A percentile compares a stretch with the other conserved stretches of the same genome.
Conservation (phyloP, 2,797 vertebrate genomes). For the Sebastes hopkinsi region DNA sequence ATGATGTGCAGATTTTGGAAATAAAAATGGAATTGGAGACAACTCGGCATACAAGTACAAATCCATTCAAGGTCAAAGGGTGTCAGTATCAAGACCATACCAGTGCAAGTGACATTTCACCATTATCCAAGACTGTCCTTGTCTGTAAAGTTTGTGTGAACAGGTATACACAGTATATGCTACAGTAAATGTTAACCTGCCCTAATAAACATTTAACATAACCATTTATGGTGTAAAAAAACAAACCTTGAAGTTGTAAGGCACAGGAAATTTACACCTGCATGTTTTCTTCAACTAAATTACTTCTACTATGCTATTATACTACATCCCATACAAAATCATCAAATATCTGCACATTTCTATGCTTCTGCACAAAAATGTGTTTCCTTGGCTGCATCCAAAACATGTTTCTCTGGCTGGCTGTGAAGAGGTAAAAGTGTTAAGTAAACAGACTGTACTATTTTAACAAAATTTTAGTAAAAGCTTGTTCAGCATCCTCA, state of each 20-base stretch:
- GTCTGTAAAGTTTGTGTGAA: conserved; percentile 21
- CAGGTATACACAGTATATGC: conserved; percentile 15
- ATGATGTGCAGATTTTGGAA: conserved; percentile 38
- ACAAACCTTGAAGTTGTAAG: background rate
- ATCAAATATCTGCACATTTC: background rate
- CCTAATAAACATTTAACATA: background rate
- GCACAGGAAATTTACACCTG: background rate
- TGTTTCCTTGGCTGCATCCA: background rate
- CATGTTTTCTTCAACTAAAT: background rate
- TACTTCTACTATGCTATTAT: background rate
- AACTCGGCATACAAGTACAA: conserved; percentile 26
- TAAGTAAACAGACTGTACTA: background rate
- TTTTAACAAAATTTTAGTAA: background rate
- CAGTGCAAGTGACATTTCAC: conserved; percentile 19
- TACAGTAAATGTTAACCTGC: conserved; percentile 20
- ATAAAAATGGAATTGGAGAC: conserved; percentile 31
- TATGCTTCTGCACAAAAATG: background rate
- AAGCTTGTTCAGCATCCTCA: background rate
- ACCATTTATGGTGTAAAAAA: background rate
- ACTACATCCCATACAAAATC: background rate
- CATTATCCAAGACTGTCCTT: conserved; percentile 51
- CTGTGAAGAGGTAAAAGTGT: background rate
- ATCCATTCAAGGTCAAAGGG: conserved; percentile 43
- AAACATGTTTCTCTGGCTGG: background rate
- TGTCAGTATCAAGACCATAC: conserved; percentile 13